Conservation (phyloP, 2,888 invertebrate genomes). For the Agrenia bidenticulata region DNA sequence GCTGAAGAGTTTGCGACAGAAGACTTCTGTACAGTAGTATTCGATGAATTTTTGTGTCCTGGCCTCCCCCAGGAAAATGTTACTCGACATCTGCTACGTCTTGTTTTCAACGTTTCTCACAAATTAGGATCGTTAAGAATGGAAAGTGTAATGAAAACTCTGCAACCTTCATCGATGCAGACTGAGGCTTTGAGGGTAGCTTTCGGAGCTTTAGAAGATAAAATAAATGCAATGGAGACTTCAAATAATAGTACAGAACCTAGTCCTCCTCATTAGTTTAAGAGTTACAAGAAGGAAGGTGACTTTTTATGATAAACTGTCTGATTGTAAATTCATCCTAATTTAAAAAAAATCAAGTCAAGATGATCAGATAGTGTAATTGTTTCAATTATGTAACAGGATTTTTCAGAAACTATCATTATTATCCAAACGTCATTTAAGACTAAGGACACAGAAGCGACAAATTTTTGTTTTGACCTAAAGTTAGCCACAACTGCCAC, state of each 20-base stretch:
- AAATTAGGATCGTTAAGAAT: constrained; percentile 78
- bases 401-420: too few species aligned
- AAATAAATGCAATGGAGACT: constrained; percentile 39
- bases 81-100: constrained; percentile 82
- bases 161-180: constrained; percentile 63
- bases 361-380: too few species aligned
- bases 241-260: constrained; percentile 17
- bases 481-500: too few species aligned
- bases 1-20: constrained; percentile 90
- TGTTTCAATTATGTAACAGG: too few species aligned
- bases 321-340: too few species aligned
- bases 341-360: too few species aligned
- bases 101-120: constrained; percentile 86
- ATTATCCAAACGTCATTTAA: too few species aligned
- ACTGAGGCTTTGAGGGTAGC: constrained; percentile 45
- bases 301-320: too few species aligned
- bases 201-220: constrained; percentile 45
- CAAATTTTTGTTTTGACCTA: too few species aligned
- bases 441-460: too few species aligned
- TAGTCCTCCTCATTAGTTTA: too few species aligned
- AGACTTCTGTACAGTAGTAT: constrained; percentile 91
- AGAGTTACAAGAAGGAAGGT: too few species aligned
- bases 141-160: constrained; percentile 76
- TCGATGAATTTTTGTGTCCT: constrained; percentile 93
- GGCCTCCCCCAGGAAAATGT: constrained; percentile 87